Evolutionary conservation across 2,888 invertebrate genomes (phyloP), one percentile per base, ranked within the genome.

Genomic region (Margaritifera margaritifera): DNA sequence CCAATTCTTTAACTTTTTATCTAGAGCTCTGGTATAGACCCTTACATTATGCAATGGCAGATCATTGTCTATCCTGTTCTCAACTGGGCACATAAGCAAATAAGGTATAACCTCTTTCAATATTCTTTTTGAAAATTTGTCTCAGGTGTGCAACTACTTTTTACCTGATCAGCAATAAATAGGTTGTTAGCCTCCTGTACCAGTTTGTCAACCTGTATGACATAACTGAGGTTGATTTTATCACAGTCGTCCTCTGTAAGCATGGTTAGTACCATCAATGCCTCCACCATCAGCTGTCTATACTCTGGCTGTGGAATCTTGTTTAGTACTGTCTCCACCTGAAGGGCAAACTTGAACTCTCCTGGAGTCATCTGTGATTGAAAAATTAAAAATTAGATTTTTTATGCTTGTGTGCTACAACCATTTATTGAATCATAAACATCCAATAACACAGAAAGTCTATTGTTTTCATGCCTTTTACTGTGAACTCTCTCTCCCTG

Each of bases 261-360:
- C 54, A 98, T 90, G 0, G 97, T 97, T 54, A 99, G 91, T 22
- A 99, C 97, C 96, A 98, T 98, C 63, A 99, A 91, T 0, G 97
- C 98, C 91, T 99, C 92, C 0, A 99, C 99, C 66, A 99, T 94
- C 75, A 99, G 91, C 89, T 99, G 98, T 27, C 99, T 92, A 90
- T 99, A 99, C 90, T 99, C 99, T 0, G 99, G 99, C 89, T 99
- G 98, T 0, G 98, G 97, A 84, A 99, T 98, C 64, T 95, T 94
- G 89, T 99, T 99, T 64, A 99, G 91, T 4, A 98, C 98, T 2
- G 97, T 95, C 91, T 99, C 99, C 0, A 99, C 98, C 67, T 97
- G 96, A 22, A 99, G 91, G 0, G 99, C 99, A 91, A 99, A 99
- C 91, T 99, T 99, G 82, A 99, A 91, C 91, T 99, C 99, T 57